Evolutionary conservation across 2,888 invertebrate genomes (phyloP).

Genomic region (Brachynemurus nebulosus): DNA sequence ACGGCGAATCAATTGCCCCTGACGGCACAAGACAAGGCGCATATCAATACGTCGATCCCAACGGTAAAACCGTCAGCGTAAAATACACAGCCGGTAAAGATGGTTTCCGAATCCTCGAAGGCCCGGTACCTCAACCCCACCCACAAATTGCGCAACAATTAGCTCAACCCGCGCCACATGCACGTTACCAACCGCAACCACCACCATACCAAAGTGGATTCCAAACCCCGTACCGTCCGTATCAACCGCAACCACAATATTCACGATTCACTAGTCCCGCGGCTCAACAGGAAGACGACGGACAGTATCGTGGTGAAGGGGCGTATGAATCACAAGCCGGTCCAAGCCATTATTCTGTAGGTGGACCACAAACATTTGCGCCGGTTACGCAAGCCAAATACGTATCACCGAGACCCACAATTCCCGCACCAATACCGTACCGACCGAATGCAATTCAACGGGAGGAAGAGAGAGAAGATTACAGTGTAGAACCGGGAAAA

Average conservation of each 20-base stretch:
- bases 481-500: conserved; percentile 31
- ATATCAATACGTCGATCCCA: conserved; percentile 51
- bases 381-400: conserved; percentile 11
- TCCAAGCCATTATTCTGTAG: conserved; percentile 8
- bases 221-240: conserved; percentile 11
- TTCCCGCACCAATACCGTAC: conserved; percentile 1
- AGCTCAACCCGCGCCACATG: conserved; percentile 16
- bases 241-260: not conserved
- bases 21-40: conserved; percentile 51
- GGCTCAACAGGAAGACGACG: conserved; percentile 22
- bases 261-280: not conserved
- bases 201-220: conserved; percentile 17
- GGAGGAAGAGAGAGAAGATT: conserved; percentile 24
- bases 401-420: conserved; percentile 8
- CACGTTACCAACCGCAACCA: conserved; percentile 19
- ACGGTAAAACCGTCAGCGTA: conserved; percentile 47
- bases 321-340: not conserved
- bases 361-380: conserved; percentile 6
- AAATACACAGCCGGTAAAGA: conserved; percentile 34
- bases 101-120: conserved; percentile 35
- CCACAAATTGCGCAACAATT: conserved; percentile 10
- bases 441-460: conserved; percentile 3
- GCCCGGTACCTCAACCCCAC: conserved; percentile 29
- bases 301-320: conserved; percentile 21
- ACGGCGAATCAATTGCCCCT: conserved; percentile 51